Evolutionary conservation across 2,113 vertebrate species (phyloP), one percentile per base, ranked within the genome.

Genomic region (Oriolus oriolus): DNA sequence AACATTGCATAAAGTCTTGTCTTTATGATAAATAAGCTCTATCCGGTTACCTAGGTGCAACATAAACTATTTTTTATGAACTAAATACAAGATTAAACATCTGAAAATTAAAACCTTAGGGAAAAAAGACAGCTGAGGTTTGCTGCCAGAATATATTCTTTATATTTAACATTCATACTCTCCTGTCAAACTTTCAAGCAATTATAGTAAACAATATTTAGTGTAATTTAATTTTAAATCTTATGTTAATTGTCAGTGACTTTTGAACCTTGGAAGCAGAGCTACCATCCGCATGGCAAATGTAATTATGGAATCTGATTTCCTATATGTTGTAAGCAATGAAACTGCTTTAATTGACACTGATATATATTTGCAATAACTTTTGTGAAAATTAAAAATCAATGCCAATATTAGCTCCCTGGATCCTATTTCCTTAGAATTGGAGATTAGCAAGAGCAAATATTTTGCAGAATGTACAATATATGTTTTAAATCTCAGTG

Each of bases 331-430:
- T 95, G 63, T 73, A 97, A 84, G 71, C 69, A 96, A 88, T 92
- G 75, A 77, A 97, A 97, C 50, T 63, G 45, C 95, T 97, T 96
- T 97, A 98, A 97, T 95, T 98, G 97, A 97, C 97, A 98, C 90
- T 97, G 95, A 98, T 97, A 95, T 90, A 97, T 98, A 97, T 96
- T 96, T 97, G 93, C 93, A 97, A 97, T 97, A 97, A 97, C 91
- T 97, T 96, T 39, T 89, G 70, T 84, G 90, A 82, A 97, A 97
- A 97, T 97, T 97, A 97, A 98, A 97, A 98, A 98, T 97, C 96
- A 97, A 97, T 97, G 75, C 56, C 65, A 93, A 92, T 97, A 97
- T 93, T 88, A 96, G 75, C 33, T 94, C 87, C 77, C 77, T 84
- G 50, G 16, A 54, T 87, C 47, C 45, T 88, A 37, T 82, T 92